Base-by-base conservation (phyloP, 2,888 invertebrate genomes). In the Lottia scabra region DNA sequence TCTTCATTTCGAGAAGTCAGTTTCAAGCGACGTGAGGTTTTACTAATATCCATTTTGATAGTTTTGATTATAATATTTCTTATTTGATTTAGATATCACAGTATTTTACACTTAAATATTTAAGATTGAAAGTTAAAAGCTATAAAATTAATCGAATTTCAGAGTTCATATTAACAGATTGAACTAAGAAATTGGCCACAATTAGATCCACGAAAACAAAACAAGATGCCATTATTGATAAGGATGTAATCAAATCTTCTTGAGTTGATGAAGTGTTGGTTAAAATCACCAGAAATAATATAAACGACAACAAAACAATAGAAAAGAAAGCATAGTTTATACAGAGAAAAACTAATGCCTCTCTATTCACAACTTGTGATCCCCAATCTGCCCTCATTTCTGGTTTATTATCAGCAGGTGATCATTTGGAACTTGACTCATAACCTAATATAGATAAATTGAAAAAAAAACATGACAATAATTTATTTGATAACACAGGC, bases 291-390 rank as follows among this genome's bases (percentile, higher is more conserved):
- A 87, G 71, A 71, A 83, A 83, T 13, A 80, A 68, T 23, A 82
- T 72, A 66, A 83, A 83, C 8, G 76, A 77, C n/a, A 82, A 75
- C 12, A 84, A 75, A 10, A 84, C 76, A 13, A 83, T 73, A 1
- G 86, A 86, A 75, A 87, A 84, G 77, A 87, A 87, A 19, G 86
- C 83, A 77, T 87, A 87, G 79, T 87, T 88, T 65, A 87, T 81
- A 72, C 87, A 86, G 23, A 88, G 75, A 43, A 87, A 79, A 26
- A 87, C 84, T 56, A 87, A 79, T 12, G 82, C 81, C 74, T 87
- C 87, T 67, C 84, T 80, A 74, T 85, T 84, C 19, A 83, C 67
- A n/a, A 86, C 79, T 71, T 84, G 83, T 15, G 83, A 74, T 44
- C 80, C 79, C 86, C 85, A 86, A 71, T 84, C 84, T 43, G 80